A percentile compares a stretch with the other conserved stretches of the same genome.
These are phyloP conservation scores for Cherax destructor DNA, from an alignment of 1,140 invertebrate species.

Conservation along the genomic window DNA sequence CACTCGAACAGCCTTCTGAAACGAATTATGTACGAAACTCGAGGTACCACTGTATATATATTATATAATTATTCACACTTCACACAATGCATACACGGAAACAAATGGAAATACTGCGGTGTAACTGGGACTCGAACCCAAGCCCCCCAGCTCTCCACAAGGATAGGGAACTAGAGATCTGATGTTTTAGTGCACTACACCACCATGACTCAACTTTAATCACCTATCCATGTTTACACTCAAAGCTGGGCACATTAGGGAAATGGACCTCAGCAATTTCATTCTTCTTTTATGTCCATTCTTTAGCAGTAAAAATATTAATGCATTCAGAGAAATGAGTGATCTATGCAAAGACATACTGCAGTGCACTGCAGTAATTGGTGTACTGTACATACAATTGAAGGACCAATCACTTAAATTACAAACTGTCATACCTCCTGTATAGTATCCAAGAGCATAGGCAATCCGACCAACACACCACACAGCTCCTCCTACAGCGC, in stretches of 20 bases:
- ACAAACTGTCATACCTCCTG: conserved; percentile 30
- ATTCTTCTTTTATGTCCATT: neutral
- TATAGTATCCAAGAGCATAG: conserved; percentile 53
- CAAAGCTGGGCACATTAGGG: neutral
- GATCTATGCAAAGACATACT: neutral
- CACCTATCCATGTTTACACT: no score
- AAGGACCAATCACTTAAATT: neutral
- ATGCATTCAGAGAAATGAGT: neutral
- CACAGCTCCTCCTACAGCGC: conserved; percentile 17
- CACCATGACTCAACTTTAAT: no score
- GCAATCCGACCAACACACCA: conserved; percentile 51
- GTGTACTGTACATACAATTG: neutral
- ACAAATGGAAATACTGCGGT: no score
- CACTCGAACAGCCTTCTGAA: no score
- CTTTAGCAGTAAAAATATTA: neutral
- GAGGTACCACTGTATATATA: no score
- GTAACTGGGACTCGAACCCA: no score
- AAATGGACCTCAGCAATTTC: neutral
- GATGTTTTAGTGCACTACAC: no score
- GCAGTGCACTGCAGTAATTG: neutral
- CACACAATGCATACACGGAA: no score
- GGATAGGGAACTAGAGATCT: no score
- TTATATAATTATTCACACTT: no score
- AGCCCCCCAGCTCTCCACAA: no score
- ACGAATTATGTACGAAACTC: no score